Base-by-base conservation (phyloP, 2,797 vertebrate species). In the Xerus rutilus region DNA sequence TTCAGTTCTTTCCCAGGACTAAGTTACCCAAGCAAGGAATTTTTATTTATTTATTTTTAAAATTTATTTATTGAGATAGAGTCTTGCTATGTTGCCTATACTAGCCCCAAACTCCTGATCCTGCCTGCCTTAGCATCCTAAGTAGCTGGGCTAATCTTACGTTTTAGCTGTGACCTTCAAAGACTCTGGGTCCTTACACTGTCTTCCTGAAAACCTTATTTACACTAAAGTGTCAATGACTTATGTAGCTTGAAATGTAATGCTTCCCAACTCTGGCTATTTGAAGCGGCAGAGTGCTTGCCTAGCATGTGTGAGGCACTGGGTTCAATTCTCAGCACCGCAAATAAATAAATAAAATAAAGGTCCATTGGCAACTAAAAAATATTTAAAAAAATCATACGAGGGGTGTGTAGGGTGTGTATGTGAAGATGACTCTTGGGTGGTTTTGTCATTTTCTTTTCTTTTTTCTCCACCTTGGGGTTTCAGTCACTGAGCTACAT, bases 191-290 rank as follows among this genome's bases (percentile, higher is more conserved):
- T 77, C 69, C 45, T 92, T 67, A 57, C 15, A 7, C 21, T 70
- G 30, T 86, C 91, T 94, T 89, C 59, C 59, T 77, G 72, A 94
- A 81, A 91, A 67, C 10, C 30, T 54, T 89, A 84, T 87, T 96
- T 76, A 87, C n/a, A 62, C 52, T 65, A 25, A 90, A 78, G 64
- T 83, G 74, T 73, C 49, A 82, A 23, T 89, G 93, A 95, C 73
- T 90, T 88, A 86, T 2, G 28, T 25, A 73, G 39, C 43, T 94
- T 92, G 59, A 81, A 82, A 90, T 73, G 67, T 23, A 43, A 70
- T 74, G 57, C 32, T 72, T 73, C 73, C 77, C 25, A 32, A 49
- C 32, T 70, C 86, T 18, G 59, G n/a, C 86, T 89, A 3, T 39
- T 39, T 39, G 39, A 39, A 39, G 39, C 39, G 39, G 39, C 39